Base-by-base conservation (phyloP, 1,140 invertebrate genomes). In the Chrysomallon squamiferum region DNA sequence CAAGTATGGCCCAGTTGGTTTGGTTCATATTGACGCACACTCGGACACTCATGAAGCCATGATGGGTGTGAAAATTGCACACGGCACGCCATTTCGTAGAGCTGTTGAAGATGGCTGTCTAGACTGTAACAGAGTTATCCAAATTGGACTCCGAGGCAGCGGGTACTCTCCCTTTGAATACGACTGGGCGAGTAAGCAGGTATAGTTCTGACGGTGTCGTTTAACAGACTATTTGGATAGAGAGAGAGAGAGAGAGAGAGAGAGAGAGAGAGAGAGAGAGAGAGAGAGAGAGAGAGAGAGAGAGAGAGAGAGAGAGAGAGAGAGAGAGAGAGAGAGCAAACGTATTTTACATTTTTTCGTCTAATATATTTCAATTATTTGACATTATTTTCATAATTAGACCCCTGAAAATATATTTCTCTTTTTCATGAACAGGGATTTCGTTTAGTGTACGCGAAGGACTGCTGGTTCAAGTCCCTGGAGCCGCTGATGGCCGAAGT, bases 21-120 rank as follows among this genome's bases (percentile, higher is more conserved):
- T 85, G 64, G 73, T 86, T 9, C 84, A 86, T 43, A 65, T 85
- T 5, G 83, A 86, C 66, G 83, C 84, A 27, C 83, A 86, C 65
- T 63, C 72, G 1, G 84, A 86, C 61, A 78, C 75, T 2, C 77
- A 66, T 50, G 81, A 84, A 45, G 35, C 56, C 6, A 81, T 83
- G 78, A 65, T 78, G 22, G 80, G 75, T 0, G 79, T 76, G 52
- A 76, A 75, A 68, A 83, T 85, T 43, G 74, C 79, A 4, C 85
- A 87, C 65, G 84, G 84, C 9, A 85, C 85, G 7, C 79, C 85
- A 2, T 84, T 87, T 67, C 67, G 83, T 5, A 65, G 85, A 32
- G 84, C 85, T 1, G 62, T 82, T 27, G 85, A 87, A 59, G 84
- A 86, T 50, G 80, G 81, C 0, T 78, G 82, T 47, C 66, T 87